These are phyloP conservation scores for Hippocampus abdominalis DNA, from an alignment of 2,113 vertebrate genomes.

Conservation along the genomic window DNA sequence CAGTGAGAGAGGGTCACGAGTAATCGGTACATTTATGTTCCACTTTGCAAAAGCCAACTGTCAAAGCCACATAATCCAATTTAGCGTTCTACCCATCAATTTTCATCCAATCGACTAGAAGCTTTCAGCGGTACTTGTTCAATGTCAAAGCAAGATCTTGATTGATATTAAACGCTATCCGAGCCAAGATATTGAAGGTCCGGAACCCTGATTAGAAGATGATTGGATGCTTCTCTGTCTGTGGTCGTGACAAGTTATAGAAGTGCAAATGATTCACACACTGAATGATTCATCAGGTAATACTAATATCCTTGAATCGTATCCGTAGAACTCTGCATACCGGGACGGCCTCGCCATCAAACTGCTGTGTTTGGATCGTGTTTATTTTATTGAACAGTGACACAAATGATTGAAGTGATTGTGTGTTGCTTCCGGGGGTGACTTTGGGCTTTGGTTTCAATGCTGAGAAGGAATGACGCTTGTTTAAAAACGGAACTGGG, in stretches of 20 bases:
- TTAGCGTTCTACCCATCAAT: not conserved
- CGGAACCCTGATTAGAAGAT: not conserved
- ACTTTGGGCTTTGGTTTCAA: not conserved
- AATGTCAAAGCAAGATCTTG: not conserved
- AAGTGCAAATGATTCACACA: too few species aligned
- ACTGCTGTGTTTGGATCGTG: not conserved
- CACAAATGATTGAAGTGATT: not conserved
- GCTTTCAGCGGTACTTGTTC: not conserved
- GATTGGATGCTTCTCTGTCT: not conserved
- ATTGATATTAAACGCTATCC: not conserved
- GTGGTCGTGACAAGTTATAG: too few species aligned
- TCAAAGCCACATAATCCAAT: not conserved
- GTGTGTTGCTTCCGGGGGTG: not conserved
- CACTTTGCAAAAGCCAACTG: not conserved
- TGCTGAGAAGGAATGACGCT: not conserved
- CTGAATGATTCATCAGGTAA: too few species aligned
- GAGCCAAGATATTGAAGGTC: not conserved
- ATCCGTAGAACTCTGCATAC: too few species aligned
- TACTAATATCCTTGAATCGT: too few species aligned
- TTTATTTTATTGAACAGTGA: not conserved
- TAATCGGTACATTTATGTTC: not conserved
- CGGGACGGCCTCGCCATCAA: too few species aligned
- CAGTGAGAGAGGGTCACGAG: not conserved
- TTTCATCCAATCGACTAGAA: not conserved
- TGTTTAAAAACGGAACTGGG: too few species aligned